Evolutionary conservation across 2,797 vertebrate species (phyloP).

Genomic region (Columba guinea): DNA sequence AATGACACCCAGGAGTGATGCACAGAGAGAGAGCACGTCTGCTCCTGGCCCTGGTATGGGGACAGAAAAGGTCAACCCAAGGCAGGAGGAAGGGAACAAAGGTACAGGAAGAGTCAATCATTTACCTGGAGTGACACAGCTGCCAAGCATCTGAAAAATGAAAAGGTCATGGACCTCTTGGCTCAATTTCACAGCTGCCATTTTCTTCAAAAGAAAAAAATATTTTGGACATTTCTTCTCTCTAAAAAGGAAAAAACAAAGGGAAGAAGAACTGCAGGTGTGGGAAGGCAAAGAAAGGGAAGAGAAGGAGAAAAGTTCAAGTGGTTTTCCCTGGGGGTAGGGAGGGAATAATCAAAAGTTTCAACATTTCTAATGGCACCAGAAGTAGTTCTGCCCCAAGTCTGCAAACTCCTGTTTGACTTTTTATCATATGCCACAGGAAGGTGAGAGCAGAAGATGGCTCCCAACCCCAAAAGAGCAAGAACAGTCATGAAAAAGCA

Average conservation of each 20-base stretch:
- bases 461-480: not conserved
- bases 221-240: not conserved
- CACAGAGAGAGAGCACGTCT: fast-evolving
- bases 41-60: not conserved
- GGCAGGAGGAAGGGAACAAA: not conserved
- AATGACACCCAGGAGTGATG: not conserved
- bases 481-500: not conserved
- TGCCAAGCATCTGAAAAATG: not conserved
- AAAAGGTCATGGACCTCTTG: not conserved
- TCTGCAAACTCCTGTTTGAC: not conserved
- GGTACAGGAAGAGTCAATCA: not conserved
- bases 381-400: not conserved
- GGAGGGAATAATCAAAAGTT: not conserved
- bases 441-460: not conserved
- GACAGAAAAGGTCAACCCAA: not conserved
- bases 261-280: not conserved
- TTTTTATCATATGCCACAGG: not conserved
- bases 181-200: not conserved
- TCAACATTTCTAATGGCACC: not conserved
- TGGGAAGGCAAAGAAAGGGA: not conserved
- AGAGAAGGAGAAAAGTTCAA: not conserved
- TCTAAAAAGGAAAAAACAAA: not conserved
- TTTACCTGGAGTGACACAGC: not conserved
- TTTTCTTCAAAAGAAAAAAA: not conserved
- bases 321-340: too few species aligned